Evolutionary conservation across 1,140 invertebrate genomes (phyloP), one percentile per base, ranked within the genome.

Genomic region (Drosophila obscura): DNA sequence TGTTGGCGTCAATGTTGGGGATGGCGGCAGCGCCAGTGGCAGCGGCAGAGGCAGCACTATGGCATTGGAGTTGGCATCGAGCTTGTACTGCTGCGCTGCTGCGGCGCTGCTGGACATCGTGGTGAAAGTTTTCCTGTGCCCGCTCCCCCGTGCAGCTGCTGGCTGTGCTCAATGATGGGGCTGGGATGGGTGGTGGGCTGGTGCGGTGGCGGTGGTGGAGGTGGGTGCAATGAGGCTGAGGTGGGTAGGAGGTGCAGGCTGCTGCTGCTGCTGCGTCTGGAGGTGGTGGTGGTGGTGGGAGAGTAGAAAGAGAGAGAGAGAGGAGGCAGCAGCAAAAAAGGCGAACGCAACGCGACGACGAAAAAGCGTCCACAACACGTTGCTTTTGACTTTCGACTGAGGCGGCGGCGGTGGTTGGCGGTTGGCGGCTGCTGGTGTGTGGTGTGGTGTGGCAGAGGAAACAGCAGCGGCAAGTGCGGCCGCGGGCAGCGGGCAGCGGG

Each of bases 341-440:
- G 80, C 77, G 77, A 87, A 87, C 79, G 83, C 73, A 85, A 85
- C 83, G 83, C 84, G 83, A 88, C 79, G 83, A 84, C 35, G 35
- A 84, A 88, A 87, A 87, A 88, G 83, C 83, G 83, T 88, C 83
- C 83, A 88, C 83, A 88, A 88, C 83, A 88, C 83, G 83, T 88
- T 88, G 83, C 83, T 88, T 88, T 88, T 88, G 83, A 83, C 83
- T 88, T 88, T 88, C 83, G 83, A 87, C 83, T 87, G 83, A 81
- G 83, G 82, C 82, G 73, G 81, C 78, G 65, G 78, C 78, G 78
- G 82, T 75, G 59, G 81, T 63, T 63, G 65, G 77, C 72, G 49
- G 75, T 88, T 77, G 68, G 64, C 53, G 76, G 67, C 46, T 49
- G 62, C 50, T 52, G n/a, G 35, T 65, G 60, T 64, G 53, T 71